Evolutionary conservation across 1,140 invertebrate species (phyloP).

Genomic region (Drosophila fuyamai): DNA sequence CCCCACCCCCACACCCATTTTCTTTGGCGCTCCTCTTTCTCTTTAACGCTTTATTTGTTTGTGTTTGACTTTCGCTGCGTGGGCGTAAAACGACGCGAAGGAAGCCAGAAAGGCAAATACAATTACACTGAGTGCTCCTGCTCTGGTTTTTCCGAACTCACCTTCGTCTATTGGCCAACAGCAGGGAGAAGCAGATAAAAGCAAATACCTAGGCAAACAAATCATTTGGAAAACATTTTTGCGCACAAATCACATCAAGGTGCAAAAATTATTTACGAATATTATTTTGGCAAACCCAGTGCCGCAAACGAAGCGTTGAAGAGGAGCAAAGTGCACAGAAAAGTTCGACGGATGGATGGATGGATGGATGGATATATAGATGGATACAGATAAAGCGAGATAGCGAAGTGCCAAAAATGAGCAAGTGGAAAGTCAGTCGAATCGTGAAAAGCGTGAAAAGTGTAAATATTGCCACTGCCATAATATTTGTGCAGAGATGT

Average conservation of each 20-base stretch:
- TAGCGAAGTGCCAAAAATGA: slow-evolving; percentile 38
- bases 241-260: slow-evolving; percentile 76
- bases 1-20: not conserved
- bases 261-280: slow-evolving; percentile 79
- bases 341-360: slow-evolving; percentile 29
- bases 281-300: slow-evolving; percentile 63
- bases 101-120: slow-evolving; percentile 76
- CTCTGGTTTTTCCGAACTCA: slow-evolving; percentile 7
- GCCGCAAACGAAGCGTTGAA: slow-evolving; percentile 28
- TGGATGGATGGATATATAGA: slow-evolving; percentile 8
- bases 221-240: slow-evolving; percentile 80
- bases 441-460: slow-evolving; percentile 64
- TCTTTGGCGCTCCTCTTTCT: slow-evolving; percentile 40
- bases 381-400: slow-evolving; percentile 4
- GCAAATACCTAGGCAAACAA: slow-evolving; percentile 78
- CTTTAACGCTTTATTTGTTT: slow-evolving; percentile 74
- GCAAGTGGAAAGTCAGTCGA: slow-evolving; percentile 59
- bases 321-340: slow-evolving; percentile 28
- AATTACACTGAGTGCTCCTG: slow-evolving; percentile 77
- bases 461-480: slow-evolving; percentile 71
- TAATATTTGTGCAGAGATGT: slow-evolving; percentile 66
- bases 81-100: slow-evolving; percentile 60
- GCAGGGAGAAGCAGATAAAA: slow-evolving; percentile 62
- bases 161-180: slow-evolving; percentile 29
- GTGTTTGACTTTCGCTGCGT: slow-evolving; percentile 74